Conservation (phyloP, 2,113 vertebrate species). For the Pipa parva region DNA sequence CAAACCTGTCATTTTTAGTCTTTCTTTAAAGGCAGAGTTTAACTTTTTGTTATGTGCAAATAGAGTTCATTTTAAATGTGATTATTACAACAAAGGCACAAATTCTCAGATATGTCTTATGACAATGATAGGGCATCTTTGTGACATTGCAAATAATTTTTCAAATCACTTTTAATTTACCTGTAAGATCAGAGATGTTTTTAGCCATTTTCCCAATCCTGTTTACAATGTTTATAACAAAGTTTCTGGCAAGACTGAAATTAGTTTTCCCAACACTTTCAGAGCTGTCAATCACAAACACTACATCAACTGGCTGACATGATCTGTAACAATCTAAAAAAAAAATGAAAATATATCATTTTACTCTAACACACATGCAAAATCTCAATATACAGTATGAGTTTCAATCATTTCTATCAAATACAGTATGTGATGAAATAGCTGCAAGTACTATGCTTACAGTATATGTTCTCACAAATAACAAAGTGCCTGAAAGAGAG, state of each 20-base stretch:
- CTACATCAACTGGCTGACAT: slow-evolving; percentile 40
- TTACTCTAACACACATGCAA: background rate
- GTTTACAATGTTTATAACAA: slow-evolving; percentile 46
- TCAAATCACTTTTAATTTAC: slow-evolving; percentile 36
- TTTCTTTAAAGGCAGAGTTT: too few species aligned
- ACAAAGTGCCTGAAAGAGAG: too few species aligned
- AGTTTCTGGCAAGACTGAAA: slow-evolving; percentile 46
- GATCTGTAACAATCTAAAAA: slow-evolving; percentile 42
- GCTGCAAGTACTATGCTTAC: too few species aligned
- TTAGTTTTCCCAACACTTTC: slow-evolving; percentile 47
- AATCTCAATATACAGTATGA: background rate
- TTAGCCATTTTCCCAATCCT: slow-evolving; percentile 45
- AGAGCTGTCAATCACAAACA: slow-evolving; percentile 51
- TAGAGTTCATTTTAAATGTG: too few species aligned
- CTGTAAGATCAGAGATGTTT: slow-evolving; percentile 40
- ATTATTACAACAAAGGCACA: too few species aligned
- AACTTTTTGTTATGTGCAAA: too few species aligned
- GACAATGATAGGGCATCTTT: too few species aligned
- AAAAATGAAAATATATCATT: background rate
- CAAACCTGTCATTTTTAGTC: too few species aligned
- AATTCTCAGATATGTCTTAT: too few species aligned
- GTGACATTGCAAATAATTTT: too few species aligned
- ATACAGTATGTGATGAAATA: background rate
- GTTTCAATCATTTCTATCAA: background rate
- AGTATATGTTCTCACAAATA: too few species aligned